These are phyloP conservation scores for Syritta pipiens DNA, from an alignment of 2,888 invertebrate genomes.

Conservation along the genomic window DNA sequence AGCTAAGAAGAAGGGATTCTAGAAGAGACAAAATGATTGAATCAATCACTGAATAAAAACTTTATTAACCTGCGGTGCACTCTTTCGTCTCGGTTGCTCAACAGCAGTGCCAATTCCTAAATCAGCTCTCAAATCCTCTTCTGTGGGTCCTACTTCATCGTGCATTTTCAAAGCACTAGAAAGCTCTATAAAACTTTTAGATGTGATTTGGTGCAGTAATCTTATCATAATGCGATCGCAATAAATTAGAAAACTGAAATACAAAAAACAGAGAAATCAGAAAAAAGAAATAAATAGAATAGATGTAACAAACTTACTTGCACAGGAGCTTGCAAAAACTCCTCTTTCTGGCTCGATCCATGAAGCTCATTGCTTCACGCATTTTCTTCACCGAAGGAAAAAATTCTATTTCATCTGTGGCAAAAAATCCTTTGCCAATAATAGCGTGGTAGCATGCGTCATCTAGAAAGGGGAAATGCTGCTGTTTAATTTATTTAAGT, in stretches of 20 bases:
- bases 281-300: slow-evolving; percentile 27
- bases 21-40: neutral
- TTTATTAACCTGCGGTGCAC: slow-evolving; percentile 78
- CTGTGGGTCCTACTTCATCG: slow-evolving; percentile 80
- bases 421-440: slow-evolving; percentile 87
- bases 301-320: slow-evolving; percentile 82
- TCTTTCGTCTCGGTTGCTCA: slow-evolving; percentile 79
- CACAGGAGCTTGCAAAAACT: slow-evolving; percentile 89
- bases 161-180: slow-evolving; percentile 82
- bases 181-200: slow-evolving; percentile 83
- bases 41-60: neutral
- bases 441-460: slow-evolving; percentile 88
- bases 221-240: slow-evolving; percentile 86
- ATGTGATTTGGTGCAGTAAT: slow-evolving; percentile 84
- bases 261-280: neutral
- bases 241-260: slow-evolving; percentile 84
- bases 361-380: slow-evolving; percentile 89
- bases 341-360: slow-evolving; percentile 91
- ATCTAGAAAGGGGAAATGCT: too few relatives aligned
- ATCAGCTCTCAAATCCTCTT: slow-evolving; percentile 78
- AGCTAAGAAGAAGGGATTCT: slow-evolving; percentile 80
- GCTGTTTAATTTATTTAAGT: neutral
- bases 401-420: slow-evolving; percentile 83
- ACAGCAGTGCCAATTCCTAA: slow-evolving; percentile 80
- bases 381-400: slow-evolving; percentile 82